Percentiles rank a stretch among this genome's conserved stretches.
Evolutionary conservation across 2,797 vertebrate genomes (phyloP).

Genomic region (Propithecus deckenii): DNA sequence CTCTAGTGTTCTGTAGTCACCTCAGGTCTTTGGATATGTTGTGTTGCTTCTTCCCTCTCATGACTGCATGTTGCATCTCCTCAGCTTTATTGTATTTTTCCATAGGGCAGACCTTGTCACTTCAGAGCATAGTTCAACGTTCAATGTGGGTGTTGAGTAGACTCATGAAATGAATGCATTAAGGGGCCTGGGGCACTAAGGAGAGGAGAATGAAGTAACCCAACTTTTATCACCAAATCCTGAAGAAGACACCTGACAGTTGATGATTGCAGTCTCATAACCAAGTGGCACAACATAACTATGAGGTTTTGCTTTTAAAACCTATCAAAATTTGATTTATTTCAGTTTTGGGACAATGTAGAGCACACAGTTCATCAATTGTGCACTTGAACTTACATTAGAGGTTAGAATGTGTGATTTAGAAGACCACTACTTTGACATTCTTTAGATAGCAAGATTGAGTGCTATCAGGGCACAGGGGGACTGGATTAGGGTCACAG

Average conservation of each 20-base stretch:
- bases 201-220: not conserved
- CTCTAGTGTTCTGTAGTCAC: not conserved
- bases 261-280: not conserved
- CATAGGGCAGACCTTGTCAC: not conserved
- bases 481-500: not conserved
- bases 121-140: not conserved
- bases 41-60: not conserved
- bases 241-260: not conserved
- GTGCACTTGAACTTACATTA: not conserved
- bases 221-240: not conserved
- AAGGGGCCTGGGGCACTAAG: not conserved
- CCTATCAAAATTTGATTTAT: not conserved
- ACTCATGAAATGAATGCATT: not conserved
- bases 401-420: not conserved
- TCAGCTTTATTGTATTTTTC: not conserved
- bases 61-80: not conserved
- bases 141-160: not conserved
- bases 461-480: not conserved
- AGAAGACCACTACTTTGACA: not conserved
- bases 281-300: not conserved
- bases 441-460: conserved; percentile 36
- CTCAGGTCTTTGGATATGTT: not conserved
- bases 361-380: not conserved
- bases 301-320: not conserved
- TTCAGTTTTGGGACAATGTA: not conserved